Evolutionary conservation across 2,113 vertebrate species (phyloP).

Genomic region (Promerops cafer): DNA sequence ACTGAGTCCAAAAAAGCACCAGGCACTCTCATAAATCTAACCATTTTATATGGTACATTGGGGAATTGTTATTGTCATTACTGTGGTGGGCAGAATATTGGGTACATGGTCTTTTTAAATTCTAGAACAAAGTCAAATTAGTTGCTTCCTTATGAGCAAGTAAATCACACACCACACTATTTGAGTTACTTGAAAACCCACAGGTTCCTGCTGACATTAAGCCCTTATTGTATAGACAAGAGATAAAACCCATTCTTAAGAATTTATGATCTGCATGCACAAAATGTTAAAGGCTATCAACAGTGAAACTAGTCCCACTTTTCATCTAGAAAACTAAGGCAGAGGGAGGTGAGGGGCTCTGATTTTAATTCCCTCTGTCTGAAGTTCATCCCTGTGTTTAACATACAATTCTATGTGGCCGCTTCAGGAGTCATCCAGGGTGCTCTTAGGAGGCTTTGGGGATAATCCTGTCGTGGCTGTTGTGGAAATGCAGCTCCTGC

Average conservation of each 20-base stretch:
- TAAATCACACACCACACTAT: neutral
- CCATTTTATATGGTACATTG: neutral
- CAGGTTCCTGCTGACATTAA: neutral
- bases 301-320: neutral
- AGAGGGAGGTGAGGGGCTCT: neutral
- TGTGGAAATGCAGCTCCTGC: neutral
- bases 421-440: neutral
- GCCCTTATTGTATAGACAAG: neutral
- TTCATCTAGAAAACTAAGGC: neutral
- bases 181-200: neutral
- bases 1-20: neutral
- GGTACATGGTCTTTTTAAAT: neutral
- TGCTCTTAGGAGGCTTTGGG: neutral
- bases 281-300: conserved; percentile 1
- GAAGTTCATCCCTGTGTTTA: neutral
- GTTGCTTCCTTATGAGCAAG: neutral
- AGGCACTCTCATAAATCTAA: neutral
- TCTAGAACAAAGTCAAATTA: neutral
- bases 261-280: conserved; percentile 21
- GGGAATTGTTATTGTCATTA: neutral
- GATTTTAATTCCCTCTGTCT: neutral
- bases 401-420: neutral
- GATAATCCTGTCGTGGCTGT: neutral
- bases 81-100: neutral
- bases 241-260: neutral